Percentiles rank a stretch among this genome's conserved stretches.
phyloP scores from a whole-genome alignment of 2,888 invertebrate species.

The Parnassius mnemosyne region DNA sequence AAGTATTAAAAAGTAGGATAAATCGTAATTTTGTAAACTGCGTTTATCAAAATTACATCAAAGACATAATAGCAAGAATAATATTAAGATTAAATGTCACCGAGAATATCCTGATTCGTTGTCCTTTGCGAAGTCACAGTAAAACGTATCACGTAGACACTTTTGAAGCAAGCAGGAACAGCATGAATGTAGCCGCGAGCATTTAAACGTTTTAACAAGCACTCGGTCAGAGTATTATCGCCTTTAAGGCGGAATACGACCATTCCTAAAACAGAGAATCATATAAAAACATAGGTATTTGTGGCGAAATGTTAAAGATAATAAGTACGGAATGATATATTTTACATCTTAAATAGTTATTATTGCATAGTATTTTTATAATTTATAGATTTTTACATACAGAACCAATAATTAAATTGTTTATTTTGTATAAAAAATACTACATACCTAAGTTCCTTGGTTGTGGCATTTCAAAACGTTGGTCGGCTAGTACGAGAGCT shows the following conservation, averaged over 20 bases:
- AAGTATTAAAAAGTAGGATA: too few relatives aligned
- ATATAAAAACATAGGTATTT: too few relatives aligned
- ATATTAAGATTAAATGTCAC: constrained; percentile 38
- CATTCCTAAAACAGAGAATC: constrained; percentile 78
- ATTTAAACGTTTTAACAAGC: constrained; percentile 92
- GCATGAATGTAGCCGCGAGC: constrained; percentile 94
- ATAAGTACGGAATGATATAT: too few relatives aligned
- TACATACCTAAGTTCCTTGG: constrained; percentile 86
- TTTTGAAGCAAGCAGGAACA: constrained; percentile 96
- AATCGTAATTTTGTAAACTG: too few relatives aligned
- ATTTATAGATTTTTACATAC: too few relatives aligned
- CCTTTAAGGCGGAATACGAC: constrained; percentile 94
- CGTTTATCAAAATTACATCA: too few relatives aligned
- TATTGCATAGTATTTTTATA: too few relatives aligned
- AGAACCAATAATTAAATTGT: too few relatives aligned
- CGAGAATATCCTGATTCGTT: constrained; percentile 86
- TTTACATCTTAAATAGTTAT: too few relatives aligned
- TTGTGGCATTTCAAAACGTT: constrained; percentile 94
- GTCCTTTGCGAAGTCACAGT: constrained; percentile 95
- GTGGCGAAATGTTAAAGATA: too few relatives aligned
- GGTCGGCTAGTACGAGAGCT: constrained; percentile 89
- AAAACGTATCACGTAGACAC: constrained; percentile 94
- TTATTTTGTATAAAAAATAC: not conserved
- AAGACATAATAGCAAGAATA: too few relatives aligned
- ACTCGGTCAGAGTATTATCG: constrained; percentile 93